These are phyloP conservation scores for Morus bassanus DNA, from an alignment of 2,797 vertebrate species.

Conservation along the genomic window DNA sequence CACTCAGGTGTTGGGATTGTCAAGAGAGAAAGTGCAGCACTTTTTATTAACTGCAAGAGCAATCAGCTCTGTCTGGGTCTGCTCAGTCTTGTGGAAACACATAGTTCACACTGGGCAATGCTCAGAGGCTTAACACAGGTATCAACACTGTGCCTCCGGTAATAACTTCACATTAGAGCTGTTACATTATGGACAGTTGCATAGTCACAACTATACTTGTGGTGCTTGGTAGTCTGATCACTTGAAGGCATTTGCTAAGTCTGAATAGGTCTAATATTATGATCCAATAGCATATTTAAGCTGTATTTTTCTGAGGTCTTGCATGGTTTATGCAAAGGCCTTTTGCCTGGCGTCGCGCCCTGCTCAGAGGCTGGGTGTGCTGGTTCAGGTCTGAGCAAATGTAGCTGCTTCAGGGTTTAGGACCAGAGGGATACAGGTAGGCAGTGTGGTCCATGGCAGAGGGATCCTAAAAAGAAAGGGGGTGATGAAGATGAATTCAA, in stretches of 20 bases:
- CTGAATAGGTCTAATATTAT: background rate
- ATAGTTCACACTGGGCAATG: slow-evolving; percentile 65
- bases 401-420: background rate
- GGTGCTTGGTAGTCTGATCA: background rate
- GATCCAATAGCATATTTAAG: background rate
- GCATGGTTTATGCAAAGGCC: background rate
- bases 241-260: background rate
- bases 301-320: background rate
- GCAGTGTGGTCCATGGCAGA: background rate
- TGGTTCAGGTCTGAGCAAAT: background rate
- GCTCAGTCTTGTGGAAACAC: slow-evolving; percentile 69
- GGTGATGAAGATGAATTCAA: background rate
- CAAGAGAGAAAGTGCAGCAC: slow-evolving; percentile 59
- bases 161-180: slow-evolving; percentile 56
- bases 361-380: background rate
- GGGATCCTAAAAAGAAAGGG: background rate
- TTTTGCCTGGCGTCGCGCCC: background rate
- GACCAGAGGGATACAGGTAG: background rate
- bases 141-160: slow-evolving; percentile 29
- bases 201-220: background rate
- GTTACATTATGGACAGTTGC: slow-evolving; percentile 9
- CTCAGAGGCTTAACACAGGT: slow-evolving; percentile 64
- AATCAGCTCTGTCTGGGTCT: slow-evolving; percentile 68
- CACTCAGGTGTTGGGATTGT: slow-evolving; percentile 68
- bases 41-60: slow-evolving; percentile 71